Evolutionary conservation across 2,113 vertebrate species (phyloP), one percentile per base, ranked within the genome.

Genomic region (Eubucco bourcierii): DNA sequence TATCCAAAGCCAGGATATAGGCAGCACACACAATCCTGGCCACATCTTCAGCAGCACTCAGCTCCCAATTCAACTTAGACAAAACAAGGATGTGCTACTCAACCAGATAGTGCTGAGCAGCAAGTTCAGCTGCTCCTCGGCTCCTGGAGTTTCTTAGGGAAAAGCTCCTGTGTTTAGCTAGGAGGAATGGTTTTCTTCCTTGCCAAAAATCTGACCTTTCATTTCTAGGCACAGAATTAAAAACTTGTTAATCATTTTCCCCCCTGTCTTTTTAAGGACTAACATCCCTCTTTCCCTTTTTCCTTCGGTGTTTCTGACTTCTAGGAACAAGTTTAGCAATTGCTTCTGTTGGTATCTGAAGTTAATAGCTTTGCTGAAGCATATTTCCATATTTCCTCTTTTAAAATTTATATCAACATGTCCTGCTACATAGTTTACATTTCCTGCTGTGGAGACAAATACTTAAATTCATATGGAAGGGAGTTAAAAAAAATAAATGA

Each of bases 361-460:
- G 92, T 96, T 96, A 98, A 97, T 96, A 96, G 96, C 82, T 94
- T 94, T 83, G 84, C 95, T 97, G 96, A 97, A 95, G 93, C 93
- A 65, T 94, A 90, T 91, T 92, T 88, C 47, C 93, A 65, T 94
- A 90, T 91, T 92, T 88, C 47, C 84, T 92, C 66, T 88, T 97
- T 95, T 93, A 84, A 94, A 96, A 93, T 88, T 90, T 94, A 87
- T 74, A 90, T 84, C 75, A 88, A 97, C 95, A 94, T 96, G 95
- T 90, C 79, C 80, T 96, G 94, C 90, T 94, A 88, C 95, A 94
- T n/a, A 93, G 90, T 95, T 96, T 95, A 95, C 77, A 90, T 95
- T 97, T 96, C 96, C 96, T 96, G 93, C 95, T 97, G 95, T 84
- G 95, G 84, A 97, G 90, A 97, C 24, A 96, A 97, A 97, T 95